Conservation (phyloP, 2,888 invertebrate genomes). For the Agrypnus murinus region DNA sequence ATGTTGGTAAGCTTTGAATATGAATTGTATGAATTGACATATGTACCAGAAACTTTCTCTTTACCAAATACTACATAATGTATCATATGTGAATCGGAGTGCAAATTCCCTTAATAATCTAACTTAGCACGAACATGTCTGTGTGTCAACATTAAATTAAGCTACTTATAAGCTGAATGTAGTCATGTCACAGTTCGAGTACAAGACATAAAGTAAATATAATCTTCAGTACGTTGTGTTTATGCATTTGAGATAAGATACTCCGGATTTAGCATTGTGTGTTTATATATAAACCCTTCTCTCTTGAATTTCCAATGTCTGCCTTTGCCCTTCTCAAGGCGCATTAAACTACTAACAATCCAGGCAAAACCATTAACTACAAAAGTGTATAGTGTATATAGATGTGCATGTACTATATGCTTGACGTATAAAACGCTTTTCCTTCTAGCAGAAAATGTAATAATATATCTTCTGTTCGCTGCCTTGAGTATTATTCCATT, state of each 20-base stretch:
- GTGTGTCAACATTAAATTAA: slow-evolving; percentile 29
- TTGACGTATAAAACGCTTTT: background rate
- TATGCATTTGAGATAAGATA: slow-evolving; percentile 40
- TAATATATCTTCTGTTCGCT: slow-evolving; percentile 20
- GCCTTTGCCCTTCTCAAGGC: slow-evolving; percentile 11
- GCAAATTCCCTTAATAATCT: slow-evolving; percentile 34
- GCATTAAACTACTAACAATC: slow-evolving; percentile 15
- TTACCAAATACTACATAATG: slow-evolving; percentile 10
- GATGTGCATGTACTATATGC: too few relatives aligned
- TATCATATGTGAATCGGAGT: background rate
- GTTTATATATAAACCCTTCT: slow-evolving; percentile 21
- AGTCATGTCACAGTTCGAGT: slow-evolving; percentile 40
- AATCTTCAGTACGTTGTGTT: slow-evolving; percentile 34
- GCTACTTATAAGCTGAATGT: slow-evolving; percentile 36
- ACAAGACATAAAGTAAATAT: slow-evolving; percentile 37
- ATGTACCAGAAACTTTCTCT: too few relatives aligned
- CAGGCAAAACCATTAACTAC: slow-evolving; percentile 10
- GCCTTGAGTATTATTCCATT: background rate
- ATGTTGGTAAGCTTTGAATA: too few relatives aligned
- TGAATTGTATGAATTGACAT: too few relatives aligned
- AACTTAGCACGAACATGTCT: slow-evolving; percentile 22
- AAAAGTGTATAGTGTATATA: background rate
- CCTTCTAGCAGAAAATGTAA: background rate
- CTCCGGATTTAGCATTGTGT: slow-evolving; percentile 26
- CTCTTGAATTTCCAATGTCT: slow-evolving; percentile 18